Evolutionary conservation across 2,888 invertebrate species (phyloP), one percentile per base, ranked within the genome.

Genomic region (Eupithecia vulgata): DNA sequence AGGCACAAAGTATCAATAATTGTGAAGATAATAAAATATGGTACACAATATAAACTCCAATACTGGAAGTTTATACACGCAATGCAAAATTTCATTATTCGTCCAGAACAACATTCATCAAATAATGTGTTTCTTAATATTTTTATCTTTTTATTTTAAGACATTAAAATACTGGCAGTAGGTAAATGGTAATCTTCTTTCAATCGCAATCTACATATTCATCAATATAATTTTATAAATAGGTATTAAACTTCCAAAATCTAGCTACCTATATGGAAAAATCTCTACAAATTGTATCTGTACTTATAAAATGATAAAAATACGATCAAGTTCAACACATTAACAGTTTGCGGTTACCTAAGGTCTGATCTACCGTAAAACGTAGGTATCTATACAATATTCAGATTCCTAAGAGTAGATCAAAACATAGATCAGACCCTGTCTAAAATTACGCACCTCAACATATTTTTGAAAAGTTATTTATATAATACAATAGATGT

Each of bases 1-100:
- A 90, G 90, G 90, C 90, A 90, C 90, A 84, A 85, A 82, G 83
- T 85, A 89, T 82, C 79, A 83, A 82, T 72, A 77, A 79, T 70
- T 80, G 78, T 78, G 40, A 77, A 78, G 74, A 71, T 72, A 67
- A 67, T 68, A 69, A 17, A 70, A 69, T 66, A 52, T 48, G 52
- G 34, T 25, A 61, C 30, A 30, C 52, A 45, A 25, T 68, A 57
- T 62, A 35, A 52, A 70, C 42, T 25, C 34, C 21, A 48, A 48
- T 57, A 52, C 7, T 34, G 45, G n/a, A 62, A 67, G 61, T 67
- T 61, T 57, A 59, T 57, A 61, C 21, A 59, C 40, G 71, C 59
- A 40, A 67, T 68, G 37, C 8, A 35, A 52, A 62, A 45, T 17
- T 35, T 42, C 10, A n/a, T 57, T 52, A 4, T n/a, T 62, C 42